Percentiles rank a stretch among this genome's conserved stretches.
Conservation (phyloP, 2,797 vertebrate species). For the Labeo calbasu region DNA sequence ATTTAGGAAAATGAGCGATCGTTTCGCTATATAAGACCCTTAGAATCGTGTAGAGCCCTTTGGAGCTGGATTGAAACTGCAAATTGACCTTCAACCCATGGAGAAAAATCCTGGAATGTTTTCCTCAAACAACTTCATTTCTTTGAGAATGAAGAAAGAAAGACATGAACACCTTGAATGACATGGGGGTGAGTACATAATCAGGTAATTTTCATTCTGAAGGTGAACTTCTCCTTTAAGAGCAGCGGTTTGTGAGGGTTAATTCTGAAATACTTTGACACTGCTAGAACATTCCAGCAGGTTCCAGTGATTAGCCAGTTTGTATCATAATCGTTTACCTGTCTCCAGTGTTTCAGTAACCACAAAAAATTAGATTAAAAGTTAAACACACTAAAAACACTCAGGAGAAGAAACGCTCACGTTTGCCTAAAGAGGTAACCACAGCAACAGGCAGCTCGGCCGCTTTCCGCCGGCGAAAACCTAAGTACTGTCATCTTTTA, state of each 20-base stretch:
- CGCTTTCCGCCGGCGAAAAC: background rate
- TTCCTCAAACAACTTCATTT: no score
- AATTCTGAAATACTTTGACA: background rate
- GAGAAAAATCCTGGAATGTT: no score
- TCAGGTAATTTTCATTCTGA: no score
- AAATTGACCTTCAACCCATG: no score
- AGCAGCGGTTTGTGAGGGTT: background rate
- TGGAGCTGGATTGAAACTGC: no score
- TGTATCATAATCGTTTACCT: background rate
- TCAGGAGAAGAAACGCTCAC: background rate
- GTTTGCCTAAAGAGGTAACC: background rate
- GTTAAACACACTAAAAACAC: background rate
- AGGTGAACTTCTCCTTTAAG: no score
- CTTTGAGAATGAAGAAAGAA: no score
- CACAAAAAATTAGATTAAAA: background rate
- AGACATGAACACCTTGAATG: no score
- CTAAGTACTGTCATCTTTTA: background rate
- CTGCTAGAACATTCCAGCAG: background rate
- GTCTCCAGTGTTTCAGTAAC: background rate
- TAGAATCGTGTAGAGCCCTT: no score
- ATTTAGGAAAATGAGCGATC: no score
- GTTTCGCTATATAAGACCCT: no score
- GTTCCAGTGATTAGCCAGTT: background rate
- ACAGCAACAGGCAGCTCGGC: background rate
- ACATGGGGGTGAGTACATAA: no score